A percentile compares a stretch with the other conserved stretches of the same genome.
phyloP scores from a whole-genome alignment of 1,140 invertebrate species.

The Periplaneta americana region DNA sequence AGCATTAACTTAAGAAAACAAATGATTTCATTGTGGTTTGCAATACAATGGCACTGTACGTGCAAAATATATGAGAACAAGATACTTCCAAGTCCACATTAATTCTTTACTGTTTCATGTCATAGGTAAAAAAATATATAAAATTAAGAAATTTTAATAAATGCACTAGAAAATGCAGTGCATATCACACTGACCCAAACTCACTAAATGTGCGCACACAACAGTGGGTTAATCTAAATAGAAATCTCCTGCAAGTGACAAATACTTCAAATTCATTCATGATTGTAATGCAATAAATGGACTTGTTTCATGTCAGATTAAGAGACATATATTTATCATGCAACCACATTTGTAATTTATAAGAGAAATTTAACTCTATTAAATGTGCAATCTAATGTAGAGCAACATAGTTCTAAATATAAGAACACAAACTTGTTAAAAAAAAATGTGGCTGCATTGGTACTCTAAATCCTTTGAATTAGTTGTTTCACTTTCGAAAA shows the following conservation, averaged over 20 bases:
- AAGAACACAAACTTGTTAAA: neutral
- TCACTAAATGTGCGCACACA: neutral
- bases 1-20: no score
- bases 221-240: neutral
- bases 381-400: neutral
- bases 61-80: no score
- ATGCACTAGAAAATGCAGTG: neutral
- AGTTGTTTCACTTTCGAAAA: neutral
- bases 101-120: no score
- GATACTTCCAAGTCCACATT: no score
- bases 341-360: neutral
- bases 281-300: neutral
- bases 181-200: neutral
- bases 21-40: no score
- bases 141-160: no score
- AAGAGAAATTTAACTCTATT: neutral
- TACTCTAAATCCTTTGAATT: neutral
- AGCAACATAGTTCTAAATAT: neutral
- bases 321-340: neutral
- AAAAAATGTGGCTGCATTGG: neutral
- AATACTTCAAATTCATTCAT: neutral
- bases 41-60: no score
- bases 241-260: neutral
- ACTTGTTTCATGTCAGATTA: neutral
- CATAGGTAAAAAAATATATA: no score